Base-by-base conservation (phyloP, 1,140 invertebrate species). In the Drosophila pandora region DNA sequence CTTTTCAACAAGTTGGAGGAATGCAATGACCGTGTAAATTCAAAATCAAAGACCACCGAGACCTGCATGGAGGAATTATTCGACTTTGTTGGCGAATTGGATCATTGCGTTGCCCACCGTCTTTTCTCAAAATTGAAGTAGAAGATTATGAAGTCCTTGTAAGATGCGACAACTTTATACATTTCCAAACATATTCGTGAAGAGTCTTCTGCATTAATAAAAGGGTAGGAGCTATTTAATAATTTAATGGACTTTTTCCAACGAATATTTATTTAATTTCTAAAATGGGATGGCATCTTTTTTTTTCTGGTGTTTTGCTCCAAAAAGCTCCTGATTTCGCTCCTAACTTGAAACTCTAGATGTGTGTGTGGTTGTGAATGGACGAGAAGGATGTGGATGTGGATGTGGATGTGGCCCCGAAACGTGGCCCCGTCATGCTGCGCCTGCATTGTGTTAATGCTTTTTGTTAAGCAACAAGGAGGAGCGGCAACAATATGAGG, bases 11-110 rank as follows among this genome's bases (percentile, higher is more conserved):
- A 95, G 91, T 94, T 96, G 53, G 94, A 96, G 68, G 93, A 94
- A 43, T 99, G 98, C 92, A 98, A 96, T 81, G 95, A 97, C 63
- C 93, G 98, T 71, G 97, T 99, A 0, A 96, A 95, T 79, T 95
- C 95, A 21, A 94, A 94, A 70, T 94, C 93, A 10, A 93, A 96
- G 64, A 99, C 98, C 2, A 92, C 95, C 0, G 98, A 99, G 93
- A 97, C 94, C 0, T 99, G 98, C 89, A 90, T 94, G 9, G 97
- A 99, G 90, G 98, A 99, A 92, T 91, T 99, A 1, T 94, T 97
- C 69, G 97, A 99, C 92, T 97, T 96, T 73, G 90, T 98, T 1
- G 95, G 96, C 90, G 97, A 97, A 80, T 93, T 98, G 13, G 98
- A 99, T 92, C 96, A 98, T 84, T 99, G 98, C 91, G 97, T 96